A percentile compares a stretch with the other conserved stretches of the same genome.
These are phyloP conservation scores for Melanotaenia boesemani DNA, from an alignment of 2,797 vertebrate species.

Conservation along the genomic window DNA sequence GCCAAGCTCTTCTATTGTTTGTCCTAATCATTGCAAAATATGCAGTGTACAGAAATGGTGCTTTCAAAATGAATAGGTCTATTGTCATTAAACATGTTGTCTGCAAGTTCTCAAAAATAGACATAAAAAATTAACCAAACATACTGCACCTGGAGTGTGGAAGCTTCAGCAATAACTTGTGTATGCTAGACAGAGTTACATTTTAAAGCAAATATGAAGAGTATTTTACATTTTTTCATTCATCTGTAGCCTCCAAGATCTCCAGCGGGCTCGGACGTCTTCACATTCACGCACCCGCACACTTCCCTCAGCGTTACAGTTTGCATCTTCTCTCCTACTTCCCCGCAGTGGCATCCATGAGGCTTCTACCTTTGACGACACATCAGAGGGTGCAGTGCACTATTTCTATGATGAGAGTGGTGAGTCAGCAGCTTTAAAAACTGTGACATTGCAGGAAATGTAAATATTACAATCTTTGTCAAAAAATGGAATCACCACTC, in stretches of 20 bases:
- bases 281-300: constrained; percentile 90
- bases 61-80: not conserved
- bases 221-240: constrained; percentile 2
- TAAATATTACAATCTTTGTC: not conserved
- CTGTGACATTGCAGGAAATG: not conserved
- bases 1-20: not conserved
- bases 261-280: constrained; percentile 87
- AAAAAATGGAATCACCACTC: not conserved
- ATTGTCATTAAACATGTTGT: not conserved
- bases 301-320: constrained; percentile 91
- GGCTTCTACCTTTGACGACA: constrained; percentile 93
- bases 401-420: constrained; percentile 94
- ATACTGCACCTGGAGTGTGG: too few relatives aligned
- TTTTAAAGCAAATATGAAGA: too few relatives aligned
- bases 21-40: not conserved
- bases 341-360: constrained; percentile 90
- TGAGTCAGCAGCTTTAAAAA: constrained; percentile 66
- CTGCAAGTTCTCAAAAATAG: not conserved
- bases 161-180: too few relatives aligned
- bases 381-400: constrained; percentile 91
- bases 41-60: not conserved
- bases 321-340: constrained; percentile 89
- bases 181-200: too few relatives aligned
- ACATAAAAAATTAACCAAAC: too few relatives aligned
- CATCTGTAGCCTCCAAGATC: constrained; percentile 87